phyloP scores from a whole-genome alignment of 2,113 vertebrate genomes.

The Ellobius talpinus region DNA sequence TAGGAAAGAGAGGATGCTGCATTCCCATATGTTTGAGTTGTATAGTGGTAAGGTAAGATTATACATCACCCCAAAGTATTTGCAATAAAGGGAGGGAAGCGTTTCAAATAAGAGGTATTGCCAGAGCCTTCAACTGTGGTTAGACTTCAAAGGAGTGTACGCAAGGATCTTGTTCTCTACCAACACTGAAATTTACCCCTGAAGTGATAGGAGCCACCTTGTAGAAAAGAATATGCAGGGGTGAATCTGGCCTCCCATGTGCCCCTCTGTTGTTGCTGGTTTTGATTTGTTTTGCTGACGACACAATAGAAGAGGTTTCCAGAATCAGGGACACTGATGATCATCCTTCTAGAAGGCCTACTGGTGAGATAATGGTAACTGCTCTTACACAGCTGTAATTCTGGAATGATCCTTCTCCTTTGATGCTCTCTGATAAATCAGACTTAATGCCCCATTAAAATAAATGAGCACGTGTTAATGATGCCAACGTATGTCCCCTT shows the following conservation, averaged over 20 bases:
- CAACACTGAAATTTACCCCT: background rate
- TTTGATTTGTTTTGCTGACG: background rate
- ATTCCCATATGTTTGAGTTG: background rate
- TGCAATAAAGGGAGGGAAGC: background rate
- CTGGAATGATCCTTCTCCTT: slow-evolving; percentile 61
- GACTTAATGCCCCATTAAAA: slow-evolving; percentile 10
- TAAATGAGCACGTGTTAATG: slow-evolving; percentile 70
- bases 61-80: slow-evolving; percentile 23
- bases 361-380: slow-evolving; percentile 67
- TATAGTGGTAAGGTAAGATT: slow-evolving; percentile 38
- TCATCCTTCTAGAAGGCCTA: slow-evolving; percentile 27
- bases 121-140: background rate
- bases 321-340: slow-evolving; percentile 26
- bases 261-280: background rate
- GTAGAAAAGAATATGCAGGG: background rate
- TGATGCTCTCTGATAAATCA: slow-evolving; percentile 66
- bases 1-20: background rate
- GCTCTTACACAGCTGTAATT: background rate
- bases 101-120: slow-evolving; percentile 63
- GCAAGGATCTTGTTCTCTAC: background rate
- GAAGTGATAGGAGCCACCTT: background rate
- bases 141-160: background rate
- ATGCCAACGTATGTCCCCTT: slow-evolving; percentile 56
- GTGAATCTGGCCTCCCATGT: background rate
- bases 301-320: background rate